These are phyloP conservation scores for Rhabdornis inornatus DNA, from an alignment of 2,113 vertebrate species.

Conservation along the genomic window DNA sequence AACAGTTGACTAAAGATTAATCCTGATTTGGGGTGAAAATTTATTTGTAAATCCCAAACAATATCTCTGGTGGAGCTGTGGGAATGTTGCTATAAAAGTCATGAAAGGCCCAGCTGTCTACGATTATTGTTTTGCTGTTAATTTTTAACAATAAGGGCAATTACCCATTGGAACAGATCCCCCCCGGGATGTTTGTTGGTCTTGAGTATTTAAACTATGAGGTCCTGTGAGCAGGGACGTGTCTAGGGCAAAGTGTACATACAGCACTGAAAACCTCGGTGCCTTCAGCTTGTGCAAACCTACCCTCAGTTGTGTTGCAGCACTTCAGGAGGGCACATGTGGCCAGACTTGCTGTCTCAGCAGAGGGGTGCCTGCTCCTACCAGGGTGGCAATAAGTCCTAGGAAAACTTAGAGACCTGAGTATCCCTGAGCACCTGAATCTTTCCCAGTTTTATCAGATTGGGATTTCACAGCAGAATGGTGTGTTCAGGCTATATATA, in stretches of 20 bases:
- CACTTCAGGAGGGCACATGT: neutral
- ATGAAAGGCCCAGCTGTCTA: constrained; percentile 26
- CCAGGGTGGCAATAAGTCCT: neutral
- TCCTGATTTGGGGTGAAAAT: constrained; percentile 42
- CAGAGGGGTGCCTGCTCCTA: neutral
- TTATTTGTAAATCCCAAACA: constrained; percentile 36
- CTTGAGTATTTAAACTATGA: constrained; percentile 43
- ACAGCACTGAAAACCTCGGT: neutral
- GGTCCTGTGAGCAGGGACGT: constrained; percentile 13
- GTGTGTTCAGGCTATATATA: neutral
- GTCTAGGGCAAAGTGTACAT: constrained; percentile 18
- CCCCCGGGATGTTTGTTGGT: constrained; percentile 22
- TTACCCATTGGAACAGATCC: constrained; percentile 25
- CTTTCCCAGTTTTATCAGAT: neutral
- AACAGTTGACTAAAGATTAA: neutral
- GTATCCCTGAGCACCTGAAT: neutral
- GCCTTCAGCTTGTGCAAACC: constrained; percentile 51
- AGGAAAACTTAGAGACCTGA: neutral
- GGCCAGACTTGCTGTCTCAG: neutral
- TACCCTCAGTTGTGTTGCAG: neutral
- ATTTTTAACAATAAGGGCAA: constrained; percentile 61
- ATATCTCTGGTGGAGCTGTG: neutral
- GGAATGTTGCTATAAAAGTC: constrained; percentile 54
- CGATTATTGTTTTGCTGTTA: constrained; percentile 57
- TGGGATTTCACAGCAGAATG: neutral